Evolutionary conservation across 2,113 vertebrate species (phyloP), one percentile per base, ranked within the genome.

Genomic region (Stigmatopora nigra): DNA sequence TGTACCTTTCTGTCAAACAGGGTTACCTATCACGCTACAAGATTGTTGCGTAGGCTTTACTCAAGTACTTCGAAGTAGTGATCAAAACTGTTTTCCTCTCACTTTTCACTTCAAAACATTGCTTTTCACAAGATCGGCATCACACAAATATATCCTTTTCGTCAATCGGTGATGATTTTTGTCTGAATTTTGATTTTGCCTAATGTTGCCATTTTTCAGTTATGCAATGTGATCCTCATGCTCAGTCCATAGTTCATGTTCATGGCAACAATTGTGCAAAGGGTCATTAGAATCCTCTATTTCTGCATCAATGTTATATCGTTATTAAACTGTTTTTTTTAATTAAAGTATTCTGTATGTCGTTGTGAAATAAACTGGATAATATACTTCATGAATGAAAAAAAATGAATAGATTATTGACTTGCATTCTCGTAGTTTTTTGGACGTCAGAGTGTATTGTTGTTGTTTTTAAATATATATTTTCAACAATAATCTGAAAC

Each of bases 161-260:
- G 19, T 25, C 4, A 19, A 20, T 52, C 0, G 51, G 11, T 56
- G 13, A 7, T 51, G 7, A 31, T 25, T 41, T 4, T 10, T 41
- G 38, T 41, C 6, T 41, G 38, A 31, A 19, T 41, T 0, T 65
- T 22, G 63, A 7, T 49, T 4, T 9, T 61, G 19, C 2, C 19
- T 17, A 15, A 1, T 15, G 2, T n/a, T 12, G 22, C 22, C 15
- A 7, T 31, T 20, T 2, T n/a, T 13, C 7, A 20, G 38, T 61
- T 61, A 61, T 61, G 36, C 13, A 45, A 44, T n/a, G 35, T 14
- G 38, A 7, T 19, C 7, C 5, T 20, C 36, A 61, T 6, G 1
- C 14, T 14, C 13, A 69, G 84, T 78, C 68, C 80, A 84, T 22
- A 74, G 80, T 82, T 78, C 80, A 83, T 17, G 64, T 58, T 8